These are phyloP conservation scores for Cephus pulcher DNA, from an alignment of 2,888 invertebrate genomes.

Conservation along the genomic window DNA sequence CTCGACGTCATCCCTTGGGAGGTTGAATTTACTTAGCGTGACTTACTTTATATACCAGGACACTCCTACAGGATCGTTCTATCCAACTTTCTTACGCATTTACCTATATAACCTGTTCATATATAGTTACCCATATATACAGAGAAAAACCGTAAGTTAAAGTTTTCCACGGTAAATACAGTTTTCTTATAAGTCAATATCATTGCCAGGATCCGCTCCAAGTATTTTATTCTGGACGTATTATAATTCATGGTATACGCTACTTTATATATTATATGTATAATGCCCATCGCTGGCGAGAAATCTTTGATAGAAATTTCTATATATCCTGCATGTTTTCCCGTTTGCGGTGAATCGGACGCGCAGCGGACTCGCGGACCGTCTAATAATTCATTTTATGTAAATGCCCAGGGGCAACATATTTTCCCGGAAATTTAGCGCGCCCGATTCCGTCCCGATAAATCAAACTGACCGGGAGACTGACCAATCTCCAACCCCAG, in stretches of 20 bases:
- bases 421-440: constrained; percentile 64
- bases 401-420: constrained; percentile 55
- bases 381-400: constrained; percentile 61
- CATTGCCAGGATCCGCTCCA: not conserved
- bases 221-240: not conserved
- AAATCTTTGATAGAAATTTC: not conserved
- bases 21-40: constrained; percentile 28
- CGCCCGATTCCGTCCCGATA: constrained; percentile 59
- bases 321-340: not conserved
- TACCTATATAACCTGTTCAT: not conserved
- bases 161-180: not conserved
- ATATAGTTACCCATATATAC: not conserved
- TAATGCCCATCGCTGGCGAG: not conserved
- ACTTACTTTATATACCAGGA: constrained; percentile 25
- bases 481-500: constrained; percentile 48
- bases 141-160: not conserved
- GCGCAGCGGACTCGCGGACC: not conserved
- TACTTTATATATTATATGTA: not conserved
- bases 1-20: constrained; percentile 18
- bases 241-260: not conserved
- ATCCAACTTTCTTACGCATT: not conserved
- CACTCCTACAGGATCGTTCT: not conserved
- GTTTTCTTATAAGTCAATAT: not conserved
- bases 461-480: constrained; percentile 62
- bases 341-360: not conserved